Evolutionary conservation across 2,888 invertebrate genomes (phyloP).

Genomic region (Monochamus alternatus): DNA sequence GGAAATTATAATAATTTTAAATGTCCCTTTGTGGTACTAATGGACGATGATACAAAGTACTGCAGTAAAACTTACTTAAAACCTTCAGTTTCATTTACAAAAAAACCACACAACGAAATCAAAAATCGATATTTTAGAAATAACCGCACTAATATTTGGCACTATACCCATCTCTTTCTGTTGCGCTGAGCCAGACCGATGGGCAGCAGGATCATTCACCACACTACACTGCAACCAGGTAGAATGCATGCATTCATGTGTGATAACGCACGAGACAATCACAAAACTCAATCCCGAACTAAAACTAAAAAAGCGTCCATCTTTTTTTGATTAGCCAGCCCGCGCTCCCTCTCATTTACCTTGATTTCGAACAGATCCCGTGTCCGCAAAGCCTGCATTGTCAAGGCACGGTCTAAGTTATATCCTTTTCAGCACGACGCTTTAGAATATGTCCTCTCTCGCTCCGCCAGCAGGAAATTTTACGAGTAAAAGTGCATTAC

Average conservation of each 20-base stretch:
- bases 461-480: conserved; percentile 55
- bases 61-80: too few species aligned
- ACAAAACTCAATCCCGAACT: conserved; percentile 55
- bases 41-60: too few species aligned
- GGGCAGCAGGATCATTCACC: too few species aligned
- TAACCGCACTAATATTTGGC: conserved; percentile 1
- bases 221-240: neutral
- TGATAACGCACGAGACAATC: conserved; percentile 46
- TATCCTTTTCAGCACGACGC: conserved; percentile 51
- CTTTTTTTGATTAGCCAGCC: conserved; percentile 39
- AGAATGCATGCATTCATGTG: conserved; percentile 18
- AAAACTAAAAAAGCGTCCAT: conserved; percentile 55
- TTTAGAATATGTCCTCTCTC: conserved; percentile 46
- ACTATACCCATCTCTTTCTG: conserved; percentile 3
- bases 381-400: conserved; percentile 55
- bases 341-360: conserved; percentile 45
- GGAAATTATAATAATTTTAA: too few species aligned
- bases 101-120: too few species aligned
- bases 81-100: too few species aligned
- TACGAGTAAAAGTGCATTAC: conserved; percentile 49
- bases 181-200: neutral
- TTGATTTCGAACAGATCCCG: conserved; percentile 37
- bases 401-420: conserved; percentile 58
- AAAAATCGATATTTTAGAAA: neutral
- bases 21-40: too few species aligned